Percentiles rank a stretch among this genome's conserved stretches.
These are phyloP conservation scores for Gallinago solitaria DNA, from an alignment of 2,797 vertebrate species.

Conservation along the genomic window DNA sequence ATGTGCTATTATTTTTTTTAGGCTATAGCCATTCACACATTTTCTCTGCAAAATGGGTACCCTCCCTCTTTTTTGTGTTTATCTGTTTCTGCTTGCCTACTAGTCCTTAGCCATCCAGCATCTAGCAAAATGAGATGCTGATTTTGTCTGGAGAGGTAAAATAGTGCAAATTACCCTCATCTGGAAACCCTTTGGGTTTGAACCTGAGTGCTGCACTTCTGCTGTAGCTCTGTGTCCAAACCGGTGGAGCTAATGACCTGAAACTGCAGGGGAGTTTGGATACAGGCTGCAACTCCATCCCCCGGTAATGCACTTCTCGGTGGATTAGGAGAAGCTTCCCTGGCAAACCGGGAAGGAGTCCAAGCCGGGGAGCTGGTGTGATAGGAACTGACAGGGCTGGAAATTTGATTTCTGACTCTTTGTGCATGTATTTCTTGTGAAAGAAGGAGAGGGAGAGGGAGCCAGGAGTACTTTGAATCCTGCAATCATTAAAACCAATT, in stretches of 20 bases:
- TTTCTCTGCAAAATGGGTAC: background rate
- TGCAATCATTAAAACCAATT: conserved; percentile 80
- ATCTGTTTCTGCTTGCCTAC: background rate
- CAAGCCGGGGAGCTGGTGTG: conserved; percentile 25
- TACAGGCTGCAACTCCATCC: conserved; percentile 19
- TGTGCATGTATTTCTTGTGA: conserved; percentile 60
- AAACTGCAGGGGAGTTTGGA: conserved; percentile 1
- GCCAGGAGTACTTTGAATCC: conserved; percentile 68
- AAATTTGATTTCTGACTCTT: conserved; percentile 72
- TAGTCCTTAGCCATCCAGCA: background rate
- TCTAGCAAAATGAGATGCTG: background rate
- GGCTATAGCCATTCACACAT: background rate
- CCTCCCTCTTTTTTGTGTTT: background rate
- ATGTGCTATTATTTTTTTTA: conserved; percentile 26
- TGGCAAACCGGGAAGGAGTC: conserved; percentile 60
- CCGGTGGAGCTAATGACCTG: conserved; percentile 1
- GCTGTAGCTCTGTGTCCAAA: background rate
- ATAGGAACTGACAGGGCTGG: conserved; percentile 62
- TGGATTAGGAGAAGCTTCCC: conserved; percentile 54
- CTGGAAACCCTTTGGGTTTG: background rate
- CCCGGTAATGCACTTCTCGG: background rate
- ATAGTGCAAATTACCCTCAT: background rate
- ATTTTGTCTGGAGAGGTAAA: background rate
- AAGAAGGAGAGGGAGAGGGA: conserved; percentile 57
- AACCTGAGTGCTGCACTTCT: background rate